Evolutionary conservation across 2,113 vertebrate genomes (phyloP), one percentile per base, ranked within the genome.

Genomic region (Heterotilapia buettikoferi): DNA sequence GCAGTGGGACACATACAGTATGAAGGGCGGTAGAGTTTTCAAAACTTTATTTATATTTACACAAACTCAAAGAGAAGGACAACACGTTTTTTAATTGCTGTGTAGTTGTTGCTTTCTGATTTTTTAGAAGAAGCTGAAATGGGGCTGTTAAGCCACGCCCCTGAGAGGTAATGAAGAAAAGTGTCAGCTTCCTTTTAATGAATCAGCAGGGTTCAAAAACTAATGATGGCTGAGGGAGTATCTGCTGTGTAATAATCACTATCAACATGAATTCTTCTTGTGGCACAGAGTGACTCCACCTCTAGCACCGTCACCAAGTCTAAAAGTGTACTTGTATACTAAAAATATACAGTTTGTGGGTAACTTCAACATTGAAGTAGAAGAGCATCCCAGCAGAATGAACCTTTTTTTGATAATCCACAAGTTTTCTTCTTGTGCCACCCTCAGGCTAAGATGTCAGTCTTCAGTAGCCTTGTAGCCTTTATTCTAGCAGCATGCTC

Each of bases 401-500:
- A 76, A 78, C 24, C 38, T 19, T 50, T 76, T 76, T 76, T 76
- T 76, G 43, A 78, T 50, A 50, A 50, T 78, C 71, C 43, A 50
- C 16, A 50, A 31, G 16, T 78, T 50, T 78, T 78, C 45, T 78
- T 78, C 45, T 50, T 50, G 18, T 50, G 71, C 16, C 71, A 31
- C 26, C 45, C 71, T 78, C 45, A 78, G 71, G 71, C 43, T 78
- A 50, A 78, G 7, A 50, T 50, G 45, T 78, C 71, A 50, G 71
- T 47, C 71, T 78, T 78, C 71, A 78, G 71, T 78, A 50, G 45
- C 71, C 2, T 50, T 50, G 16, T 19, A 31, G 26, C 26, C 45
- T 78, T 78, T 78, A 78, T 50, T 78, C 71, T 50, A n/a, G 71
- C 71, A 78, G 71, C 71, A 50, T 50, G 45, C 71, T 78, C 71